Base-by-base conservation (phyloP, 2,888 invertebrate species). In the Zootermopsis nevadensis region DNA sequence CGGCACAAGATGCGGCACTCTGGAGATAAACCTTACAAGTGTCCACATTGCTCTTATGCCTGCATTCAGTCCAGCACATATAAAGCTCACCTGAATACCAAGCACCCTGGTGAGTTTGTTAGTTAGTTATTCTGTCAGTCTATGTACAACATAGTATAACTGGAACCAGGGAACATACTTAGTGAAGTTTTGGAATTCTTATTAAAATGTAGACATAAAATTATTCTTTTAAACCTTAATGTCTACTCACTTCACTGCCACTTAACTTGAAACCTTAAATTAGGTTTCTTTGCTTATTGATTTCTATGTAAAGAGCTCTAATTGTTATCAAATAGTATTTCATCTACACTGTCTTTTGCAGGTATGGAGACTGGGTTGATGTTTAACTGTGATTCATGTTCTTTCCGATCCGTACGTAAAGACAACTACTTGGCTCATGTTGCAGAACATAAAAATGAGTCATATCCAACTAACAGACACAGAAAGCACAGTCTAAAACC, bases 31-130 rank as follows among this genome's bases (percentile, higher is more conserved):
- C 93, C 93, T 0, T 97, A 97, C 89, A 93, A 93, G 86, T 97
- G 97, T 88, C 93, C 93, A 76, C 93, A 94, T 87, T 97, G 97
- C 87, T 91, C 94, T 0, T 97, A 96, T 89, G 93, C 93, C 22
- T 94, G 95, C 86, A 96, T 97, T 86, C 95, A 96, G 88, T 95
- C 96, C 82, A 94, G 94, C 10, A 92, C 94, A 0, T 95, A 95
- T 88, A 94, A 96, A 88, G 91, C 93, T 31, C 97, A 97, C 88
- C 91, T 97, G 88, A 93, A 94, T 86, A 94, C 93, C 82, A 95
- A 95, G 87, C 97, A 97, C 89, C 95, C 96, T 0, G 93, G 89
- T 87, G 86, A 66, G 38, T 35, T 8, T 10, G 60, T 27, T 60
- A 48, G 48, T 12, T 15, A n/a, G 2, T 15, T 15, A 67, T 84